phyloP scores from a whole-genome alignment of 92 coral and sea anemone genomes.

The Phenganax marumi region DNA sequence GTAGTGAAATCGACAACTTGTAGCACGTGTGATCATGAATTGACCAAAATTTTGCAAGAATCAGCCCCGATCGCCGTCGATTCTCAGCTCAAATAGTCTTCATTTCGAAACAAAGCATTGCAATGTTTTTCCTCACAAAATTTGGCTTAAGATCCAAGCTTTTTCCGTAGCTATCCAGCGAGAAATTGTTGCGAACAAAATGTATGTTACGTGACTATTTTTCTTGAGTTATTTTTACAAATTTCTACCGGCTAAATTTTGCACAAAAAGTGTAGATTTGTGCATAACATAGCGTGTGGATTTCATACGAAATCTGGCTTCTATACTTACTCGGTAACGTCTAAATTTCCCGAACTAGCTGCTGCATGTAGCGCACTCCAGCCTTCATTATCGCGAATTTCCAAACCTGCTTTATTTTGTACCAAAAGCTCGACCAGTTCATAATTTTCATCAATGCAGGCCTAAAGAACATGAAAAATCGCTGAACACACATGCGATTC shows the following conservation, averaged over 20 bases:
- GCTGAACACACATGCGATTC: not conserved
- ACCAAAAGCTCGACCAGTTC: constrained; percentile 87
- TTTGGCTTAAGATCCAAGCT: not conserved
- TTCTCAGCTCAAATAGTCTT: not conserved
- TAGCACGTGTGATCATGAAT: not conserved
- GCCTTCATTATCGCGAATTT: constrained; percentile 93
- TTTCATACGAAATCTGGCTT: constrained; percentile 37
- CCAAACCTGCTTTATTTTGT: constrained; percentile 84
- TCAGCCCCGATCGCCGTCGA: not conserved
- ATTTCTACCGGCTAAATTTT: too few species aligned
- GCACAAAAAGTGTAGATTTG: too few species aligned
- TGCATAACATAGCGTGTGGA: constrained; percentile 13
- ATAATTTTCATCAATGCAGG: constrained; percentile 90
- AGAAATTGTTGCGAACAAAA: too few species aligned
- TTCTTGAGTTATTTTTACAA: too few species aligned
- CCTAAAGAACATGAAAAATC: constrained; percentile 64
- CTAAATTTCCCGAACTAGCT: constrained; percentile 97
- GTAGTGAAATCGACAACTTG: not conserved
- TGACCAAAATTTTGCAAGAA: not conserved
- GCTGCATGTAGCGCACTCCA: constrained; percentile 99
- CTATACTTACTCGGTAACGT: constrained; percentile 89
- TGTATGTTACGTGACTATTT: too few species aligned
- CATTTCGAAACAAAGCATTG: not conserved
- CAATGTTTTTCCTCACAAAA: not conserved
- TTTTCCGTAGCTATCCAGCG: too few species aligned